These are phyloP conservation scores for Steatocranus sp. DNA, from an alignment of 2,797 vertebrate genomes.

Conservation along the genomic window DNA sequence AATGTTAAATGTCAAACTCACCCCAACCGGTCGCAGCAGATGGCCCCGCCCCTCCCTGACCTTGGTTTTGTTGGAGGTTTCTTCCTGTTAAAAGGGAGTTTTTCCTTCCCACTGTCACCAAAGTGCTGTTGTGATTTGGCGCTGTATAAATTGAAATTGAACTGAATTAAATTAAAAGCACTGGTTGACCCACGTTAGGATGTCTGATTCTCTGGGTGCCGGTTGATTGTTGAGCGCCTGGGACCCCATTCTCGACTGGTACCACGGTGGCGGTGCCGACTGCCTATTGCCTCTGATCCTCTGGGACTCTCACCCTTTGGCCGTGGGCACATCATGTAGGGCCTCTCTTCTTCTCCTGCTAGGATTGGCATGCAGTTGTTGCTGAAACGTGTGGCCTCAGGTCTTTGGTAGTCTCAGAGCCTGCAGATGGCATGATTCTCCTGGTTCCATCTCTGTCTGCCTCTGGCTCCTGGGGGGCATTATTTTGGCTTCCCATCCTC, in stretches of 20 bases:
- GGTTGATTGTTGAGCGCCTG: not conserved
- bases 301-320: not conserved
- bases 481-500: not conserved
- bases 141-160: not conserved
- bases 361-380: not conserved
- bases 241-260: not conserved
- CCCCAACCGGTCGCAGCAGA: fast-evolving
- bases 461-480: not conserved
- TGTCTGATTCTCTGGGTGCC: not conserved
- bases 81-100: not conserved
- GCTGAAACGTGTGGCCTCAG: not conserved
- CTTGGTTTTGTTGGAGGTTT: fast-evolving
- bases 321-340: not conserved
- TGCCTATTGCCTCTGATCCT: not conserved
- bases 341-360: not conserved
- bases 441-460: not conserved
- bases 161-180: not conserved
- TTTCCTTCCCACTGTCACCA: not conserved
- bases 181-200: fast-evolving
- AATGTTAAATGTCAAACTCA: not conserved
- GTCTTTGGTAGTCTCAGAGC: not conserved
- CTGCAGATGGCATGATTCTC: not conserved
- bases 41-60: not conserved
- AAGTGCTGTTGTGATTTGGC: not conserved
- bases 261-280: fast-evolving